Evolutionary conservation across 30 jellyfish, hydroid and myxozoan genomes (phyloP).

Genomic region (Hydractinia symbiolongicarpus): DNA sequence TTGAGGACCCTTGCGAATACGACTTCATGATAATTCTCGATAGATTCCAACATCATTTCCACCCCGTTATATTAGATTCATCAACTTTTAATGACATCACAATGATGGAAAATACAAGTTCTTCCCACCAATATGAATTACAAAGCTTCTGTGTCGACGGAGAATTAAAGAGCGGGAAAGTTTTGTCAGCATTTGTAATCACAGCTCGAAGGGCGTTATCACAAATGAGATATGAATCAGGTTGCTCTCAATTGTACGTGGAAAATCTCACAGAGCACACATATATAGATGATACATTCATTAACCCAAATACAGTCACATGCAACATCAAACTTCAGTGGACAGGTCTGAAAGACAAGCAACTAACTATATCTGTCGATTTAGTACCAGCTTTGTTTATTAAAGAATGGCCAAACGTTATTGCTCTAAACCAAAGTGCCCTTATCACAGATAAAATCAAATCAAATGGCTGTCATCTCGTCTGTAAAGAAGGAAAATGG

Average conservation of each 20-base stretch:
- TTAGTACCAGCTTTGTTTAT: background rate
- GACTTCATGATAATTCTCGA: background rate
- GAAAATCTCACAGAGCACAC: background rate
- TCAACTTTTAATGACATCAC: background rate
- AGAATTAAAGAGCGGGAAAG: background rate
- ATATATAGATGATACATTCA: background rate
- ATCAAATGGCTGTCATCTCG: background rate
- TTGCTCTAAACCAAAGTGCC: background rate
- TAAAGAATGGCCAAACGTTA: background rate
- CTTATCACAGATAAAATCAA: background rate
- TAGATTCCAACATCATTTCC: background rate
- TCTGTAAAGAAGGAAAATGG: background rate
- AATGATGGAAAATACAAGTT: background rate
- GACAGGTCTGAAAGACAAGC: background rate
- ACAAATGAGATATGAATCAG: background rate
- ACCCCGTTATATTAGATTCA: background rate
- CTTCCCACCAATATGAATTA: background rate
- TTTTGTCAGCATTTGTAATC: background rate
- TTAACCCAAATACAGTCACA: background rate
- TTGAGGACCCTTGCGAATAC: slow-evolving; percentile 2
- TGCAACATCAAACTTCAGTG: background rate
- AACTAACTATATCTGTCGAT: background rate
- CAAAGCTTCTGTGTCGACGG: background rate
- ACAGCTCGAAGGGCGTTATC: background rate
- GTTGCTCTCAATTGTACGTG: background rate